Evolutionary conservation across 2,113 vertebrate species (phyloP).

Genomic region (Clarias batrachus): DNA sequence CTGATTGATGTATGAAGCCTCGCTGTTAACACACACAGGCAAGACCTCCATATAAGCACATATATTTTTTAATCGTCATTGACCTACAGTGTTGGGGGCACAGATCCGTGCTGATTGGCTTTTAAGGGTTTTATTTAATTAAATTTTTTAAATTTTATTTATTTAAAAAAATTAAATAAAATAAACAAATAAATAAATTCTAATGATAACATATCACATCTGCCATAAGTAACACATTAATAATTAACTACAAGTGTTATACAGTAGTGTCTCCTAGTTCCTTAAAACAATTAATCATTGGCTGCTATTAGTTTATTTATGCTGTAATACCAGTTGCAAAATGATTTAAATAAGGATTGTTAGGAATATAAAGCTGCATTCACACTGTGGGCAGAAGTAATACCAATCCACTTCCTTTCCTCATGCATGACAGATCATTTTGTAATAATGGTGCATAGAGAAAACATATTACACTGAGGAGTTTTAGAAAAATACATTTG

Average conservation of each 20-base stretch:
- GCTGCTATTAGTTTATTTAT: neutral
- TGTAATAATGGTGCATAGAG: neutral
- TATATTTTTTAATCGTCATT: no score
- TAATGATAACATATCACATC: neutral
- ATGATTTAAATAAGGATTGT: neutral
- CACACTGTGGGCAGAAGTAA: neutral
- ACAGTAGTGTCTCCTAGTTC: neutral
- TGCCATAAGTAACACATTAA: neutral
- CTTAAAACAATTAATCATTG: neutral
- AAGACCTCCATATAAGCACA: no score
- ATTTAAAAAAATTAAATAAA: neutral
- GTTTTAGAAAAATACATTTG: neutral
- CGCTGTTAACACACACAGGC: no score
- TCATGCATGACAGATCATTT: neutral
- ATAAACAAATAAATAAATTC: no score
- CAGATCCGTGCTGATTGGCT: no score
- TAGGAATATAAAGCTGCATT: neutral
- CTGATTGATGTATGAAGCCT: no score
- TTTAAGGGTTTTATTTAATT: neutral
- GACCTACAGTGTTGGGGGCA: no score
- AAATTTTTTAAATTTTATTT: neutral
- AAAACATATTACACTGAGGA: neutral
- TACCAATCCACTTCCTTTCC: neutral
- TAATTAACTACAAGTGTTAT: neutral
- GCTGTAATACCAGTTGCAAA: neutral